phyloP scores from a whole-genome alignment of 2,888 invertebrate genomes.

The Hemicrepidius hirtus region DNA sequence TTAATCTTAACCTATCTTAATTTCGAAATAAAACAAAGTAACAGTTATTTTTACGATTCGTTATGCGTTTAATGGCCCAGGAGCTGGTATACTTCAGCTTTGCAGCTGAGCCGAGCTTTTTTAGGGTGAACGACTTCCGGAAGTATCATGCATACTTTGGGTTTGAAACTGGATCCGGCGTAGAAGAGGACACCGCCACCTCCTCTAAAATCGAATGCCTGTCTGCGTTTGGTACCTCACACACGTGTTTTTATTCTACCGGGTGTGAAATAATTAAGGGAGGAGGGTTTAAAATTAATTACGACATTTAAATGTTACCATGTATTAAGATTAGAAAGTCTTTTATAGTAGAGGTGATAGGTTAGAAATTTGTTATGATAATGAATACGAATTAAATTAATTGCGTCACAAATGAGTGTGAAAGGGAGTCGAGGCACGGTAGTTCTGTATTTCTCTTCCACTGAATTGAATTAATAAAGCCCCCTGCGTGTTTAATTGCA shows the following conservation, averaged over 20 bases:
- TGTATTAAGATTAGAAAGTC: constrained; percentile 3
- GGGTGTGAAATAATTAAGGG: background rate
- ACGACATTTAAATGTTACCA: background rate
- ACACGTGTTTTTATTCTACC: constrained; percentile 34
- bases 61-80: constrained; percentile 28
- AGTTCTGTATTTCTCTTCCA: too few relatives aligned
- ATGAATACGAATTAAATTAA: background rate
- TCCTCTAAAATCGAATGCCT: constrained; percentile 20
- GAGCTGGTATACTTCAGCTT: constrained; percentile 12
- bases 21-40: background rate
- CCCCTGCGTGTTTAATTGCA: too few relatives aligned
- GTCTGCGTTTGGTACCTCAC: background rate
- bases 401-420: constrained; percentile 2
- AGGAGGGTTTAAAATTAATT: background rate
- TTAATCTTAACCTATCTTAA: constrained; percentile 7
- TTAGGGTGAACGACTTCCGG: constrained; percentile 58
- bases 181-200: constrained; percentile 34
- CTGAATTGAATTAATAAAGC: too few relatives aligned
- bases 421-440: background rate
- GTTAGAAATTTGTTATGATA: constrained; percentile 15
- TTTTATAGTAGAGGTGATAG: background rate
- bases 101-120: constrained; percentile 36
- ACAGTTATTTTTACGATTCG: constrained; percentile 26
- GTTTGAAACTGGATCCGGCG: constrained; percentile 53
- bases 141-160: constrained; percentile 55